These are phyloP conservation scores for Ennomos fuscantarius DNA, from an alignment of 2,888 invertebrate genomes.

Conservation along the genomic window DNA sequence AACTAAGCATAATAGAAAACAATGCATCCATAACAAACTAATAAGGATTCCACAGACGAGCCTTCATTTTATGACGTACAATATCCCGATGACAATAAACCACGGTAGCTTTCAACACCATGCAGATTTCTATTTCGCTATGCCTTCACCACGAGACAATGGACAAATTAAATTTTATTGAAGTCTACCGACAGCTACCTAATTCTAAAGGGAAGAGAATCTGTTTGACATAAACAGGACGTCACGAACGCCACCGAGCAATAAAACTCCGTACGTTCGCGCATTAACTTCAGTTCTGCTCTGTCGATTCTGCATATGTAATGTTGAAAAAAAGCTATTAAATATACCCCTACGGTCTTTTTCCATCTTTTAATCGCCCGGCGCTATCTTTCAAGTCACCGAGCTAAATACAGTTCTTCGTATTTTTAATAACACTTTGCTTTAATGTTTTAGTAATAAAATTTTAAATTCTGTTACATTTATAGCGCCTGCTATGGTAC, in stretches of 20 bases:
- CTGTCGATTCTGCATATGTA: conserved; percentile 71
- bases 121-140: conserved; percentile 41
- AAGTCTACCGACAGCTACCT: conserved; percentile 66
- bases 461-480: conserved; percentile 29
- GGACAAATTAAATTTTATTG: conserved; percentile 78
- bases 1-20: conserved; percentile 12
- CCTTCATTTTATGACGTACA: conserved; percentile 32
- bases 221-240: conserved; percentile 70
- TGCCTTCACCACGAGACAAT: conserved; percentile 59
- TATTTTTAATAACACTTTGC: conserved; percentile 42
- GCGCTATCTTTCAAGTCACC: conserved; percentile 68
- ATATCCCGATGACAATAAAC: conserved; percentile 32
- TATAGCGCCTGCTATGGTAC: conserved; percentile 24
- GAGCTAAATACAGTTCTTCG: conserved; percentile 48
- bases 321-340: conserved; percentile 67
- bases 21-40: conserved; percentile 14
- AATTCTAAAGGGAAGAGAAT: conserved; percentile 52
- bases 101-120: conserved; percentile 26
- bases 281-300: conserved; percentile 65
- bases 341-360: conserved; percentile 60
- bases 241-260: conserved; percentile 62
- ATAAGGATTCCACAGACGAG: conserved; percentile 22
- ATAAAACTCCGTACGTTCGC: conserved; percentile 42
- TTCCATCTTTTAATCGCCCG: conserved; percentile 63
- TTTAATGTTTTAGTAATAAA: conserved; percentile 37